Conservation (phyloP, 1,140 invertebrate species). For the Dinoponera quadriceps region DNA sequence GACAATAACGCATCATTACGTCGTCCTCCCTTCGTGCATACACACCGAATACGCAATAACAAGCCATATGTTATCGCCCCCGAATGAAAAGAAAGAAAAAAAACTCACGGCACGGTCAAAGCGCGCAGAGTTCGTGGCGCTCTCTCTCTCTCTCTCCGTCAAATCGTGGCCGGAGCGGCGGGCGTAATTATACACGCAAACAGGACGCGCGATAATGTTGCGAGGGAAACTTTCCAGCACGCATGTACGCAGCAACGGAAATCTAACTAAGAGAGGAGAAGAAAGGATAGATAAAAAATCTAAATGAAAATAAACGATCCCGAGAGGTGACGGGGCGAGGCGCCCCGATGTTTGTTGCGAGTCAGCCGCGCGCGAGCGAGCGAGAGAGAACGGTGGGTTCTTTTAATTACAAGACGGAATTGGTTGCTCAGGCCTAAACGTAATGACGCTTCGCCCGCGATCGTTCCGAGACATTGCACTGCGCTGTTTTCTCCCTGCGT, state of each 20-base stretch:
- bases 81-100: slow-evolving; percentile 21
- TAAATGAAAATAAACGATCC: neutral
- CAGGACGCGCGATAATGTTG: slow-evolving; percentile 28
- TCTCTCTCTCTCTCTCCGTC: neutral
- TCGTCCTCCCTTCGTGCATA: neutral
- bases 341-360: neutral
- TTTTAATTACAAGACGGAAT: slow-evolving; percentile 3
- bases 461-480: slow-evolving; percentile 11
- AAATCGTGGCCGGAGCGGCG: slow-evolving; percentile 24
- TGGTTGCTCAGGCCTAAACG: neutral
- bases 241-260: slow-evolving; percentile 14
- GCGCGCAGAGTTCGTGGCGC: slow-evolving; percentile 10
- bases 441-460: neutral
- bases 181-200: slow-evolving; percentile 28
- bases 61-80: slow-evolving; percentile 25
- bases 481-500: neutral
- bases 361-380: too few species aligned
- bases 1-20: slow-evolving; percentile 25
- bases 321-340: neutral
- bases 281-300: slow-evolving; percentile 1
- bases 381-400: neutral
- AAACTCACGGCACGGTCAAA: neutral
- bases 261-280: slow-evolving; percentile 4
- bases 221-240: neutral
- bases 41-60: slow-evolving; percentile 34